Evolutionary conservation across 1,140 invertebrate genomes (phyloP), one percentile per base, ranked within the genome.

Genomic region (Camponotus floridanus): DNA sequence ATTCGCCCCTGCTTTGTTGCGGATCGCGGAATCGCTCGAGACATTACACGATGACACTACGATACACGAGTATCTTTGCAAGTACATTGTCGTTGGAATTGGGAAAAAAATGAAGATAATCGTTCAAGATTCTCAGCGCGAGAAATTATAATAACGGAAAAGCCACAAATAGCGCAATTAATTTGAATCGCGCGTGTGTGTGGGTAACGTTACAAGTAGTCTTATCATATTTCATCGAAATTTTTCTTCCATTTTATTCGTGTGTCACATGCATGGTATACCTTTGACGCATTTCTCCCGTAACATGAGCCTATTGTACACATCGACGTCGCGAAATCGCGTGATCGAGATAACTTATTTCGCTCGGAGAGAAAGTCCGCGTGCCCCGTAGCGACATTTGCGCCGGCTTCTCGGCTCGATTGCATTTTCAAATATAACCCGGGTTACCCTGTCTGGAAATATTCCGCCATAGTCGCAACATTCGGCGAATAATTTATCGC

Each of bases 301-400:
- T 26, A 21, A 26, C 48, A 83, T 8, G n/a, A 61, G 36, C 1
- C 26, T 61, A 33, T 68, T 51, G 59, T 36, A 45, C 68, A 74
- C 39, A 33, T 42, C 26, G 26, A 55, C 39, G 33, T 74, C 79
- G 79, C 51, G 79, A 73, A 81, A 81, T 81, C 79, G 79, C 79
- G 79, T 83, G 79, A 62, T 83, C 79, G 55, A 61, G 68, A 83
- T 83, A 61, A 83, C 79, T 81, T 81, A 73, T 61, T 81, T 73
- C 31, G 36, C 11, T 21, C 48, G 11, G 36, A 21, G 36, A 21
- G 39, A 36, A 57, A 61, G 39, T 45, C 51, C 4, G 67, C 51
- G 26, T 42, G 78, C 48, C 33, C 6, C 0, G 36, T 33, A 21
- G 55, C 68, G 55, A 83, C 79, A 62, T 62, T 83, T 31, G 79